Evolutionary conservation across 1,140 invertebrate genomes (phyloP).

Genomic region (Plodia interpunctella): DNA sequence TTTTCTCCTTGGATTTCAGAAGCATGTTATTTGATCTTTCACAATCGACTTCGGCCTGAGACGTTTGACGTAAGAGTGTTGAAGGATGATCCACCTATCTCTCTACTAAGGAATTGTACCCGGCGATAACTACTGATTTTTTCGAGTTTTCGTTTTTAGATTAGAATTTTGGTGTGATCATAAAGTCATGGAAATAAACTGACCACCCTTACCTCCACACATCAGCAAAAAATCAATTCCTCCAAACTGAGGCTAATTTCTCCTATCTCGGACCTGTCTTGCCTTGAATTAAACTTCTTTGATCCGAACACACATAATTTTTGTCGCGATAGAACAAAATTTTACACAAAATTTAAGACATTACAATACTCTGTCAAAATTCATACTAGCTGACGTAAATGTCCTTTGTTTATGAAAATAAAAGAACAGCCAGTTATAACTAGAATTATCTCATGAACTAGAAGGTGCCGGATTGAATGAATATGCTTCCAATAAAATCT

Average conservation of each 20-base stretch:
- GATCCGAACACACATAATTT: not conserved
- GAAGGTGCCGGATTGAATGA: too few species aligned
- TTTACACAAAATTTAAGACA: conserved; percentile 25
- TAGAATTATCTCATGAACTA: too few species aligned
- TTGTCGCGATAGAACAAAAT: conserved; percentile 6
- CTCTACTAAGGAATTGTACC: too few species aligned
- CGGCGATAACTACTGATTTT: not conserved
- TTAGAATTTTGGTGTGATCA: not conserved
- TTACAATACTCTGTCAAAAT: conserved; percentile 25
- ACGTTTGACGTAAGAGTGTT: too few species aligned
- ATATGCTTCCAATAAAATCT: too few species aligned
- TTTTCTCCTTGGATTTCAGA: too few species aligned
- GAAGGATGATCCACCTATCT: too few species aligned
- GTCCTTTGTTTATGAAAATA: not conserved
- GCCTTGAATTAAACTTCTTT: not conserved
- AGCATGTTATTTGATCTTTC: too few species aligned
- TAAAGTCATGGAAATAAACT: not conserved
- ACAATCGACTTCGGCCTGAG: too few species aligned
- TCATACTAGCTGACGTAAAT: not conserved
- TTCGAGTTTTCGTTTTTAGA: too few species aligned
- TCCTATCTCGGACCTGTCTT: not conserved
- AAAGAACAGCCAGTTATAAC: not conserved
- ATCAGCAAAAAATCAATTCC: not conserved
- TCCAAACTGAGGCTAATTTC: not conserved
- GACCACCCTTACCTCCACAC: not conserved